Evolutionary conservation across 1,140 invertebrate species (phyloP).

Genomic region (Aphis craccivora): DNA sequence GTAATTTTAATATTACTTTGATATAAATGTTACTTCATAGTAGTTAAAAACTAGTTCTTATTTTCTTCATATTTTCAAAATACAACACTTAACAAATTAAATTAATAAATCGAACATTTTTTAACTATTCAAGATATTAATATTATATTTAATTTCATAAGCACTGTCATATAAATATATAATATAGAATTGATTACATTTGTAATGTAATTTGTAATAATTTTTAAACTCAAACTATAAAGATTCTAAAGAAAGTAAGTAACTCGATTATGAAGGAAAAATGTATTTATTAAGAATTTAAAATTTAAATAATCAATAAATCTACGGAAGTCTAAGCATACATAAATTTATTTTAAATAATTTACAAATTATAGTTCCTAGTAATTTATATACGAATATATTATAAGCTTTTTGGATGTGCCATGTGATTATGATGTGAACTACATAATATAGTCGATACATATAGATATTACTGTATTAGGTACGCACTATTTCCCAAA

Average conservation of each 20-base stretch:
- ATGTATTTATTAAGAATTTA: not conserved
- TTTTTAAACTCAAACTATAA: not conserved
- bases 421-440: not conserved
- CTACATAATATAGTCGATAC: not conserved
- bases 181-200: not conserved
- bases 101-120: not conserved
- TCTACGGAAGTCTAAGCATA: not conserved
- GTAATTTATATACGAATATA: not conserved
- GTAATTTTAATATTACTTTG: not conserved
- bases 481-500: not conserved
- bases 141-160: not conserved
- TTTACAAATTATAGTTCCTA: not conserved
- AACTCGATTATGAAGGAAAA: not conserved
- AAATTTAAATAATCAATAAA: not conserved
- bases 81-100: not conserved
- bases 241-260: not conserved
- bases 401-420: not conserved
- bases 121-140: not conserved
- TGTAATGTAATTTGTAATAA: not conserved
- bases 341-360: not conserved
- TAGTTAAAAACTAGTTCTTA: not conserved
- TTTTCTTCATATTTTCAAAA: not conserved
- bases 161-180: no score
- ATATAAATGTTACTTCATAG: not conserved
- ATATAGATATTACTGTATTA: not conserved